These are phyloP conservation scores for Helobdella robusta DNA, from an alignment of 2,888 invertebrate genomes.

Conservation along the genomic window DNA sequence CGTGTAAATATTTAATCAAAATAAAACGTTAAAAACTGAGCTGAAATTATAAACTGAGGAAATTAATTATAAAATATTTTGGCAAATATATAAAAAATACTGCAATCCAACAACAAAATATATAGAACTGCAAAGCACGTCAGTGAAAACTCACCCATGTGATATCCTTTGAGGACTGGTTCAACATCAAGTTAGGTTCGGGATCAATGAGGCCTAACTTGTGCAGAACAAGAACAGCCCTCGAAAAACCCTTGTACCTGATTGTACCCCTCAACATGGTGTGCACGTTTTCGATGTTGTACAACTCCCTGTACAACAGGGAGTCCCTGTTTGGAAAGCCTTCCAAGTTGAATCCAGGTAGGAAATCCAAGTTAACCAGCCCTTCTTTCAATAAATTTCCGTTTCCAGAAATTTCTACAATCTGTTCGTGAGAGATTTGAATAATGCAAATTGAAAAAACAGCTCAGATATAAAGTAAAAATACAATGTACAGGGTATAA, in stretches of 20 bases:
- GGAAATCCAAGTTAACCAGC: constrained; percentile 69
- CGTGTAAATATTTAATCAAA: too few relatives aligned
- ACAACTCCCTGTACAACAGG: constrained; percentile 72
- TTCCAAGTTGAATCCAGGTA: constrained; percentile 91
- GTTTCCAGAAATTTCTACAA: constrained; percentile 70
- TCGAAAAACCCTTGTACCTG: constrained; percentile 67
- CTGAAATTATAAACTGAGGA: too few relatives aligned
- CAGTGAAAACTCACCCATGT: constrained; percentile 83
- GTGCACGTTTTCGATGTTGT: constrained; percentile 70
- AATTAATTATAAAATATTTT: too few relatives aligned
- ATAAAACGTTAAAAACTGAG: too few relatives aligned
- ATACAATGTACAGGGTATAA: too few relatives aligned
- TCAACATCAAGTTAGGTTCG: constrained; percentile 76
- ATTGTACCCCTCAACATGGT: constrained; percentile 80
- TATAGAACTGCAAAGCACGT: too few relatives aligned
- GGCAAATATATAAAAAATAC: too few relatives aligned
- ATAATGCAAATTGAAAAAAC: too few relatives aligned
- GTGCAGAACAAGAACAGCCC: constrained; percentile 77
- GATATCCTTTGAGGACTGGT: constrained; percentile 82
- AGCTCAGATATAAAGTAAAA: too few relatives aligned
- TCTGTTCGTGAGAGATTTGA: too few relatives aligned
- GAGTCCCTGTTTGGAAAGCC: constrained; percentile 95
- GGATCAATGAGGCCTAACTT: constrained; percentile 76
- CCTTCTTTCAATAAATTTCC: constrained; percentile 81
- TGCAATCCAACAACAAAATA: too few relatives aligned